Conservation (phyloP, 1,140 invertebrate species). For the Rhyacophila brunnea region DNA sequence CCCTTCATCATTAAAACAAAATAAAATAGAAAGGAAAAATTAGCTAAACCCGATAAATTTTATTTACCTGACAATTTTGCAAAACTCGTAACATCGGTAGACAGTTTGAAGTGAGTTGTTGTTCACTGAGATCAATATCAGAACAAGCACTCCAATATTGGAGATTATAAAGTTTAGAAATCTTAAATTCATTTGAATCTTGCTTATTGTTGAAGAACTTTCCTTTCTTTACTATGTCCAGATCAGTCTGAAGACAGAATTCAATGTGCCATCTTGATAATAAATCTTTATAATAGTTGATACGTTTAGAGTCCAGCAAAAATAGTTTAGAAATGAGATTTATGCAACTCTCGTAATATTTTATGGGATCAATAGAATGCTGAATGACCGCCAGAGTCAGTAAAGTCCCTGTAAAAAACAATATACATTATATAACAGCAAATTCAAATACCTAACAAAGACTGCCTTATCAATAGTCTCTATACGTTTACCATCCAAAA, state of each 20-base stretch:
- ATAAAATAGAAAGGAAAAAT: too few species aligned
- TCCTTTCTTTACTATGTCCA: constrained; percentile 15
- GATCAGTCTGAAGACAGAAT: constrained; percentile 22
- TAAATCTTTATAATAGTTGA: constrained; percentile 32
- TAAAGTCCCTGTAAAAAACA: constrained; percentile 28
- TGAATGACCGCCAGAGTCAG: constrained; percentile 27
- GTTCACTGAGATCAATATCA: constrained; percentile 18
- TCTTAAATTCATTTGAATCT: constrained; percentile 3
- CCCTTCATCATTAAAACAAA: too few species aligned
- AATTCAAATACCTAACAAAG: too few species aligned
- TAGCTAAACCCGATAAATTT: too few species aligned
- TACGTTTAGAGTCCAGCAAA: constrained; percentile 22
- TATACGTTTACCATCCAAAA: too few species aligned
- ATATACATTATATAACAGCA: too few species aligned
- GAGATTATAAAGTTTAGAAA: constrained; percentile 26
- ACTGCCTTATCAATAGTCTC: too few species aligned
- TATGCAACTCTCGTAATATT: constrained; percentile 23
- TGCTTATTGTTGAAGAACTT: constrained; percentile 5
- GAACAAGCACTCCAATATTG: constrained; percentile 33
- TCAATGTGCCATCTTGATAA: constrained; percentile 29
- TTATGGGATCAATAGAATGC: constrained; percentile 29
- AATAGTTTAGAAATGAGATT: constrained; percentile 17
- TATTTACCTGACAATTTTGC: constrained; percentile 30
- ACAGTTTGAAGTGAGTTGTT: constrained; percentile 18
- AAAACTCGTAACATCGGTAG: constrained; percentile 19